Evolutionary conservation across 92 coral and sea anemone species (phyloP), one percentile per base, ranked within the genome.

Genomic region (Galaxea fascicularis): DNA sequence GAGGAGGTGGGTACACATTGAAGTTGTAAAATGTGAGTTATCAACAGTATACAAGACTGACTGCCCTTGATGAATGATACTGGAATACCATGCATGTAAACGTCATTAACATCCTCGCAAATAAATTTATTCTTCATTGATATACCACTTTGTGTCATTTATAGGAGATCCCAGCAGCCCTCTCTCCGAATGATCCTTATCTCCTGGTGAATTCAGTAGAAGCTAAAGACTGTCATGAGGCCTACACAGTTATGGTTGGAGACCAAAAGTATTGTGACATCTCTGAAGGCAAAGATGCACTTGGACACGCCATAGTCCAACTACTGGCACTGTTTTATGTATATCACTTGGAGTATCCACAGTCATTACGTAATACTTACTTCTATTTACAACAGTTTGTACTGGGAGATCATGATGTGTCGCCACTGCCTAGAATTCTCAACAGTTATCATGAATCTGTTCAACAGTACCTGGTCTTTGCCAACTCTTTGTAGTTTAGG

Each of bases 301-400:
- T 82, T 54, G 86, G 69, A 29, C 86, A 71, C 70, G 77, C 69
- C 26, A 53, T 71, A 51, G 35, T 70, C 14, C 76, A 74, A 47
- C 86, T 70, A 17, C 30, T 70, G 68, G 78, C 86, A 54, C 21
- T 82, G 11, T 82, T 53, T 70, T 70, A 69, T 70, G 57, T 29
- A 16, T 82, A 31, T 54, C 77, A 63, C 31, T 70, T 69, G 56
- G 78, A 82, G 70, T 69, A 82, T 54, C 86, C 78, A 25, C 65
- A 72, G 66, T 21, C 70, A 35, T 46, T 69, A 39, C 62, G 70
- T 52, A 69, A 69, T 26, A 51, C 66, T 4, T 69, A 69, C 69
- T 70, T 80, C 21, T 70, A 25, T 69, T 70, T 82, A 24, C 78
- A 70, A 28, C 78, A 54, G 78, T 82, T 82, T 70, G 78, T 82